Evolutionary conservation across 2,797 vertebrate genomes (phyloP), one percentile per base, ranked within the genome.

Genomic region (Myripristis jacobus): DNA sequence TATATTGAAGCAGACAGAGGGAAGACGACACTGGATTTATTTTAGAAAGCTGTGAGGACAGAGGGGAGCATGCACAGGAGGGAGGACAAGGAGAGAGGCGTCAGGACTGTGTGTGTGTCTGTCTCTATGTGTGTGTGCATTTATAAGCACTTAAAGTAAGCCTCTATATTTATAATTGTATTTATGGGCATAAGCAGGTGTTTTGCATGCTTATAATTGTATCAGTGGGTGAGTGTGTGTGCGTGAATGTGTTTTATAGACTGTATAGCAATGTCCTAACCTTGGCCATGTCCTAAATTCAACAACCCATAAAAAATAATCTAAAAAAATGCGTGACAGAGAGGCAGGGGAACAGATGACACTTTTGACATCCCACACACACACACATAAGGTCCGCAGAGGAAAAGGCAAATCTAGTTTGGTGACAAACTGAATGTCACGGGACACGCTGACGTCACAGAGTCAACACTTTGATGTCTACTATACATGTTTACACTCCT

Each of bases 11-110:
- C 65, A 75, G 56, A 77, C 56, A 69, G 61, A 65, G 83, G 75
- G 76, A 87, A 82, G 81, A 82, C 8, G 76, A 89, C 81, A 83
- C 82, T 80, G 2, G 64, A 61, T 79, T 83, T 84, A 86, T 88
- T 87, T 91, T 85, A 60, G 84, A 86, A 75, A 64, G 80, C 71
- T 52, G 77, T n/a, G 69, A 75, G 80, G 74, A 67, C 75, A 46
- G 38, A 51, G 61, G 56, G 62, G 65, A 70, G 52, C 67, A 72
- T 44, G 41, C 46, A 76, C 44, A 6, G 47, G 24, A 79, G 66
- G 13, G 65, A 75, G 75, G 79, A 85, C 73, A 78, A 71, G 75
- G 73, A 70, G 55, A 79, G 71, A 77, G 51, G 56, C 74, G 66
- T 73, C 29, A 46, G 50, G 63, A 58, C 44, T 41, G 21, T 34